Base-by-base conservation (phyloP, 2,113 vertebrate species). In the Xiphias gladius region DNA sequence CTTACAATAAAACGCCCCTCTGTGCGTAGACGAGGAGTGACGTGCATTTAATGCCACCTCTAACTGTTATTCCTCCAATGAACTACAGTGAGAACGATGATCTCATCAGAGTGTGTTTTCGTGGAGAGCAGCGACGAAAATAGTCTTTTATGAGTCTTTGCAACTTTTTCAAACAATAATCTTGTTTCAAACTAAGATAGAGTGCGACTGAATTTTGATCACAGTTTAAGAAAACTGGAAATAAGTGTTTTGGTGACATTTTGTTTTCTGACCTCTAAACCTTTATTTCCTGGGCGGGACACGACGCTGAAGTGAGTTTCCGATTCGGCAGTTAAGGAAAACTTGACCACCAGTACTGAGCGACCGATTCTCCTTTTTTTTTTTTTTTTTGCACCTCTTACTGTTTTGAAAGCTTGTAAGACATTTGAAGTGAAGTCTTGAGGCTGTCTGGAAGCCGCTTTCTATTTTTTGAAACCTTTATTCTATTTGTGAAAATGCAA, bases 121-220 rank as follows among this genome's bases (percentile, higher is more conserved):
- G 2, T 76, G 76, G 72, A 84, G 24, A 78, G 26, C 76, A 83
- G 79, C 82, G 85, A 79, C 82, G 13, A 69, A 54, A 61, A 24
- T 52, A 57, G 54, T 61, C 9, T 22, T 41, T 3, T 46, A 14
- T 76, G 32, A 64, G 39, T 24, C 16, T 70, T 64, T 64, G 30
- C 50, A 65, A 46, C 12, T 54, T 20, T 26, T 61, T 7, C 52
- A 52, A 52, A 74, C 16, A 14, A 46, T 5, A 7, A 52, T 46
- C 0, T 46, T 16, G 0, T 39, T 28, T 24, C 30, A 20, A 71
- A 43, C 1, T 30, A 11, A 48, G 0, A 0, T 3, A 9, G 10
- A 11, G 2, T 1, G 10, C 0, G 0, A 11, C 14, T 12, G 22
- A 2, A 7, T 26, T 46, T 32, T 28, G 0, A 28, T 58, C 0